Evolutionary conservation across 2,113 vertebrate species (phyloP).

Genomic region (Salminus brasiliensis): DNA sequence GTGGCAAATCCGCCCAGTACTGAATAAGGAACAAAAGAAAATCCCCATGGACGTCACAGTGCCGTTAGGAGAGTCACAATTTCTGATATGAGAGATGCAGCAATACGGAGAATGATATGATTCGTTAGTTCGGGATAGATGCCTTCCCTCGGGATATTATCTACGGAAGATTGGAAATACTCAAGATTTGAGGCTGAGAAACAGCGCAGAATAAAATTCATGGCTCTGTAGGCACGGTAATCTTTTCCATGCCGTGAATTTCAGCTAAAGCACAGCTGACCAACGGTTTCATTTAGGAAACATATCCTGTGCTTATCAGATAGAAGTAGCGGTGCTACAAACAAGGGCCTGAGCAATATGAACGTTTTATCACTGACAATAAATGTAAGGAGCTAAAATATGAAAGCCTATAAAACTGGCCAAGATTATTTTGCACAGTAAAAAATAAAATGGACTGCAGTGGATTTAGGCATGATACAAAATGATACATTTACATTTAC

Average conservation of each 20-base stretch:
- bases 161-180: conserved; percentile 26
- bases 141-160: conserved; percentile 30
- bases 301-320: not conserved
- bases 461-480: too few relatives aligned
- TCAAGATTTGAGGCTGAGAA: conserved; percentile 10
- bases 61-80: conserved; percentile 31
- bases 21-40: conserved; percentile 26
- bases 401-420: too few relatives aligned
- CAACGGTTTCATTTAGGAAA: not conserved
- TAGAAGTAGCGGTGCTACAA: not conserved
- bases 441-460: too few relatives aligned
- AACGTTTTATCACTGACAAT: not conserved
- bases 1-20: conserved; percentile 21
- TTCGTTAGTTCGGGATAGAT: conserved; percentile 39
- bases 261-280: conserved; percentile 2
- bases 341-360: not conserved
- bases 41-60: conserved; percentile 9
- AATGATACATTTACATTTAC: too few relatives aligned
- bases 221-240: not conserved
- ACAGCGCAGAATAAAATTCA: conserved; percentile 7
- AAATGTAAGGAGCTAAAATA: too few relatives aligned
- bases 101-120: conserved; percentile 8
- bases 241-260: not conserved
- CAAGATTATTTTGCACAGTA: too few relatives aligned
- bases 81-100: conserved; percentile 25